Evolutionary conservation across 1,140 invertebrate species (phyloP), one percentile per base, ranked within the genome.

Genomic region (Agrilus planipennis): DNA sequence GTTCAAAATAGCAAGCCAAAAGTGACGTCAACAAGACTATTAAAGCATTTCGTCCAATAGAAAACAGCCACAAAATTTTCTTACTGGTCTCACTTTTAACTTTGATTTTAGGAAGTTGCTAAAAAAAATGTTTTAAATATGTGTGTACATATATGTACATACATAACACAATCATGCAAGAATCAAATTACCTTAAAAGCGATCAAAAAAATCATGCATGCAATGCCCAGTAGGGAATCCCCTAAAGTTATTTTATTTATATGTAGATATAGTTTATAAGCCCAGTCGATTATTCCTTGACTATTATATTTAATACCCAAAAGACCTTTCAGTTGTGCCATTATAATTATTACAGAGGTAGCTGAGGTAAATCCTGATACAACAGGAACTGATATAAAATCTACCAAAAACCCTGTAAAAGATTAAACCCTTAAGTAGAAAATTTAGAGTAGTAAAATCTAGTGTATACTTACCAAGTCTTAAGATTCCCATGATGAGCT

Each of bases 291-390:
- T 41, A 77, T 67, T 53, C 74, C 73, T 53, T 75, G 58, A 18
- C 76, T 69, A 45, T 72, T 63, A 53, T 82, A 73, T 7, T 20
- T 71, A 4, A 93, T 56, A 0, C 89, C 89, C 9, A 91, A 63
- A 6, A 92, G 60, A 10, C 78, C 77, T 65, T 89, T 94, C 3
- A 95, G 53, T 65, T 97, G 92, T 1, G 88, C 77, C n/a, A 77
- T 71, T 19, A 85, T 79, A 45, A 96, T 93, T 22, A 91, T 92
- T 12, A 95, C 68, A 0, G 91, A 86, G 4, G 89, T 91, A 0
- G 89, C 90, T 4, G 89, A 87, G 2, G 89, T 94, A 56, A 96
- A 96, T 9, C 88, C 89, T 46, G 81, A 87, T 20, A 89, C 89
- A 5, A 95, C 89, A 5, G 90, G 84, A 32, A 84, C 69, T 0